These are phyloP conservation scores for Coccyzus lansbergi DNA, from an alignment of 2,797 vertebrate species.

Conservation along the genomic window DNA sequence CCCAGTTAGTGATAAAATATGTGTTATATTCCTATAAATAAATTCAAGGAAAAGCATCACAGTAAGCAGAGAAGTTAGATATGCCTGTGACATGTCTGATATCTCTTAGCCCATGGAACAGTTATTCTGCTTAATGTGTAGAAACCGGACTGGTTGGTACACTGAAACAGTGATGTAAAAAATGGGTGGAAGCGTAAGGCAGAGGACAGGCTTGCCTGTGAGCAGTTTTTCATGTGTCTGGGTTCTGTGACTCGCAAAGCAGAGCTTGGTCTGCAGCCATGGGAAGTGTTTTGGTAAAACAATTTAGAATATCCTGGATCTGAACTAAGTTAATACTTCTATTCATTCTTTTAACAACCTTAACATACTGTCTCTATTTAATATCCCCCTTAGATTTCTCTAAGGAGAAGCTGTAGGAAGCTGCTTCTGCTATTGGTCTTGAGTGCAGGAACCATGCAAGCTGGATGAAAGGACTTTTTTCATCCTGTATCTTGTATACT, in stretches of 20 bases:
- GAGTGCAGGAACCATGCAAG: background rate
- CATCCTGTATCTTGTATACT: background rate
- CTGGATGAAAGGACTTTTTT: background rate
- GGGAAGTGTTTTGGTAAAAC: background rate
- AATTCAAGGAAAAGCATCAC: background rate
- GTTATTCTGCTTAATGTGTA: background rate
- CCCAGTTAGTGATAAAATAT: background rate
- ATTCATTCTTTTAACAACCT: background rate
- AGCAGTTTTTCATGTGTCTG: background rate
- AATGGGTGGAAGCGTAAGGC: background rate
- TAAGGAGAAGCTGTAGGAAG: background rate
- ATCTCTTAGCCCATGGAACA: background rate
- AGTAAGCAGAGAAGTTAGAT: background rate
- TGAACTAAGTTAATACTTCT: background rate
- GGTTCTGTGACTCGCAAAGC: background rate
- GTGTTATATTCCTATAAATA: background rate
- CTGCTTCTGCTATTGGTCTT: background rate
- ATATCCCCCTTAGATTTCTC: background rate
- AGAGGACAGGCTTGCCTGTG: rapidly evolving
- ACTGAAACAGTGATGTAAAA: background rate
- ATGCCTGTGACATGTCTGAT: background rate
- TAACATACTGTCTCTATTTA: background rate
- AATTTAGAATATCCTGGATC: background rate
- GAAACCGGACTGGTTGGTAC: background rate
- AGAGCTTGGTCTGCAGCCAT: background rate